Evolutionary conservation across 2,888 invertebrate species (phyloP), one percentile per base, ranked within the genome.

Genomic region (Drosophila villosipedis): DNA sequence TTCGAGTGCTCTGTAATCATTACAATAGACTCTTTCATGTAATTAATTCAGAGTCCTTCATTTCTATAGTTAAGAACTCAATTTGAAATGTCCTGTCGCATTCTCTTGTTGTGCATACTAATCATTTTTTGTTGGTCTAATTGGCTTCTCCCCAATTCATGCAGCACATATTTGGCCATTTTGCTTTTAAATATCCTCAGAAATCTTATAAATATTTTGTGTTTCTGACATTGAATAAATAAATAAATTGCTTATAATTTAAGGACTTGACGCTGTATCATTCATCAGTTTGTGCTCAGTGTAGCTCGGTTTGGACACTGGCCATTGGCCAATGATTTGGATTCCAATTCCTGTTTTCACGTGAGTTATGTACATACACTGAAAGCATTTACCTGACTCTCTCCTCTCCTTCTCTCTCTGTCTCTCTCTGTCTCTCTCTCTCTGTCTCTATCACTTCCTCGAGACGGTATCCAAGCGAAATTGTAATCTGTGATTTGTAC

Each of bases 311-410:
- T 54, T 72, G 71, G 72, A 68, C 72, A 60, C 49, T 77, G 77
- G 66, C 77, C 81, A 81, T 74, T 72, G 67, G 73, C 78, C 83
- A 80, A n/a, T n/a, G n/a, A n/a, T n/a, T n/a, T n/a, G n/a, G n/a
- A n/a, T n/a, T n/a, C 78, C 83, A 80, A 82, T 80, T 82, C 75
- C 78, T 82, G 68, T 78, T 75, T 77, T 80, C 83, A 75, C 75
- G 77, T 82, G 75, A 83, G 75, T 78, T 83, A 82, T 83, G 80
- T 70, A 63, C 62, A 47, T 54, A 76, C 41, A 31, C 62, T 62
- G 47, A 52, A 67, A 61, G 55, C 52, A 43, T 37, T n/a, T 55
- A 35, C 43, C 59, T 19, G 14, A 19, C 25, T 5, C 62, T 12
- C n/a, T 19, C 31, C n/a, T n/a, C 19, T 37, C 14, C 43, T 7